Conservation (phyloP, 2,113 vertebrate genomes). For the Salvelinus alpinus region DNA sequence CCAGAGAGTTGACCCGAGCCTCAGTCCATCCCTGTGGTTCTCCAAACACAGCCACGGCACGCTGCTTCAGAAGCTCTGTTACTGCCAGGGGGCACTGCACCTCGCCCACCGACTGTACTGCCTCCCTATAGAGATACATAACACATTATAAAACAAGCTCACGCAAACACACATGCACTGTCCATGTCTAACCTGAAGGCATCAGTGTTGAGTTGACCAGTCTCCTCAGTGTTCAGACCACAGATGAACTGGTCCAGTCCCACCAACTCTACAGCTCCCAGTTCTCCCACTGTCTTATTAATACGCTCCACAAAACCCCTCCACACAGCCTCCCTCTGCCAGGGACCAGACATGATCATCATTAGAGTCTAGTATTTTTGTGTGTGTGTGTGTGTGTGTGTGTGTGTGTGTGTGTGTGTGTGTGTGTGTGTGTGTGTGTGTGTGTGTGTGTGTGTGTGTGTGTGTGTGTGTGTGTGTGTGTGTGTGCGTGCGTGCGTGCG, state of each 20-base stretch:
- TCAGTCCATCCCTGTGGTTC: slow-evolving; percentile 51
- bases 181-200: slow-evolving; percentile 59
- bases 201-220: slow-evolving; percentile 39
- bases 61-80: slow-evolving; percentile 44
- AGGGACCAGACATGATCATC: slow-evolving; percentile 15
- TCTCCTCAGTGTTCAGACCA: slow-evolving; percentile 58
- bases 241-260: slow-evolving; percentile 67
- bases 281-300: slow-evolving; percentile 28
- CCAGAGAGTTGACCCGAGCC: slow-evolving; percentile 50
- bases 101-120: slow-evolving; percentile 50
- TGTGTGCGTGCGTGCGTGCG: background rate
- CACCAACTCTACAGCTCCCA: slow-evolving; percentile 54
- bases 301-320: slow-evolving; percentile 34
- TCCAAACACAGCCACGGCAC: slow-evolving; percentile 54
- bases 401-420: background rate
- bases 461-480: no score
- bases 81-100: slow-evolving; percentile 42
- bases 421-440: background rate
- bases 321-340: slow-evolving; percentile 60
- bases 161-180: background rate
- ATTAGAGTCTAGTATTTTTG: background rate
- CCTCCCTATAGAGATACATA: slow-evolving; percentile 53
- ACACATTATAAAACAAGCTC: no score
- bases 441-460: no score
- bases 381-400: no score